Conservation (phyloP, 2,888 invertebrate species). For the Salticus scenicus region DNA sequence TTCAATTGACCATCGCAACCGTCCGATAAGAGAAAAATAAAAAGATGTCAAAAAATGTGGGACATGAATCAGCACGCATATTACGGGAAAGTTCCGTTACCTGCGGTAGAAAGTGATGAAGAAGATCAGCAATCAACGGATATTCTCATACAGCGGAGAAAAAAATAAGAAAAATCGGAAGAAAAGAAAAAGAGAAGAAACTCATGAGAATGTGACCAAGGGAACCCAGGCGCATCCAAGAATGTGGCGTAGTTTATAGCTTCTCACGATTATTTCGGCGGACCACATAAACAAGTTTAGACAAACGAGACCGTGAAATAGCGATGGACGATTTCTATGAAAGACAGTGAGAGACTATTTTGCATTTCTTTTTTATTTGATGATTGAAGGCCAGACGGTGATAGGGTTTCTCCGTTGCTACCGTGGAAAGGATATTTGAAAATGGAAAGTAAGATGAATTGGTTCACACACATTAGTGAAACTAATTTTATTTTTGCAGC, state of each 20-base stretch:
- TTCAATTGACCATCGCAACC: conserved; percentile 1
- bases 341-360: background rate
- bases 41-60: background rate
- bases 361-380: background rate
- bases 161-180: background rate
- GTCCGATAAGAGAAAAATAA: background rate
- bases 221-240: conserved; percentile 38
- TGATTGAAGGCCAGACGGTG: background rate
- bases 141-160: background rate
- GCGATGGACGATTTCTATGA: background rate
- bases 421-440: background rate
- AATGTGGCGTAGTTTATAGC: conserved; percentile 39
- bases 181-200: background rate
- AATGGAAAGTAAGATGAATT: background rate
- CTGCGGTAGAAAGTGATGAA: background rate
- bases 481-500: too few relatives aligned
- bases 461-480: too few relatives aligned
- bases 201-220: conserved; percentile 30
- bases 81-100: background rate
- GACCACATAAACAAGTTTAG: conserved; percentile 44
- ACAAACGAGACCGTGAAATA: conserved; percentile 29
- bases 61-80: background rate
- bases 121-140: background rate
- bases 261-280: conserved; percentile 34
- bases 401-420: background rate